Conservation (phyloP, 1,140 invertebrate species). For the Caenorhabditis briggsae region DNA sequence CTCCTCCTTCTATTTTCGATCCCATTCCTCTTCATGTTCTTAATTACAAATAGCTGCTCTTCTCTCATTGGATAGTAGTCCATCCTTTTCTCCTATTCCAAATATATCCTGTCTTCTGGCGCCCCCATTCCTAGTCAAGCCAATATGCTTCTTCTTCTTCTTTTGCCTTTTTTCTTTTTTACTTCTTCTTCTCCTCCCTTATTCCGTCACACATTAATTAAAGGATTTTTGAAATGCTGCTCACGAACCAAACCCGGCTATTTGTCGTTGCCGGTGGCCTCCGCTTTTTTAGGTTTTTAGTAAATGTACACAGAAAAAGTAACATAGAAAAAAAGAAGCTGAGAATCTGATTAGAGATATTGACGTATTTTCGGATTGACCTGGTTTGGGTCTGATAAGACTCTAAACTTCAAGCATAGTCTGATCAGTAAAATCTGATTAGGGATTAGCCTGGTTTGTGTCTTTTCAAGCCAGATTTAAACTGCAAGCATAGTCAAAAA, state of each 20-base stretch:
- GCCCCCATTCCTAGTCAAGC: constrained; percentile 5
- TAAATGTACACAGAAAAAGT: background rate
- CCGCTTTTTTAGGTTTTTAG: background rate
- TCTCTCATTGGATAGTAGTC: background rate
- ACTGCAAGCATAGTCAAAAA: too few species aligned
- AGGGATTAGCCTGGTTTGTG: too few species aligned
- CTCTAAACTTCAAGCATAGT: too few species aligned
- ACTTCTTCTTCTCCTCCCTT: background rate
- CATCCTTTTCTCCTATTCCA: background rate
- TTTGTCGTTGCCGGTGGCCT: constrained; percentile 21
- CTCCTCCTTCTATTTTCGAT: background rate
- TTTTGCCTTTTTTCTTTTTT: background rate
- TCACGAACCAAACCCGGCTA: constrained; percentile 10
- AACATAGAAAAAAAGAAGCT: too few species aligned
- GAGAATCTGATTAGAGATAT: too few species aligned
- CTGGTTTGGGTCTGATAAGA: too few species aligned
- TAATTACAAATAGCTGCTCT: constrained; percentile 36
- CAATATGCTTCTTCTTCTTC: constrained; percentile 16
- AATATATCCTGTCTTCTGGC: constrained; percentile 35
- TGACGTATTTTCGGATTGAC: background rate
- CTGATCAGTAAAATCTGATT: too few species aligned
- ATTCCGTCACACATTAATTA: constrained; percentile 55
- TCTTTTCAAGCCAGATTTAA: too few species aligned
- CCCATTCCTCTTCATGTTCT: constrained; percentile 19
- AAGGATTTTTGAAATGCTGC: constrained; percentile 51